phyloP scores from a whole-genome alignment of 2,797 vertebrate genomes.

The Gambelia wislizenii region DNA sequence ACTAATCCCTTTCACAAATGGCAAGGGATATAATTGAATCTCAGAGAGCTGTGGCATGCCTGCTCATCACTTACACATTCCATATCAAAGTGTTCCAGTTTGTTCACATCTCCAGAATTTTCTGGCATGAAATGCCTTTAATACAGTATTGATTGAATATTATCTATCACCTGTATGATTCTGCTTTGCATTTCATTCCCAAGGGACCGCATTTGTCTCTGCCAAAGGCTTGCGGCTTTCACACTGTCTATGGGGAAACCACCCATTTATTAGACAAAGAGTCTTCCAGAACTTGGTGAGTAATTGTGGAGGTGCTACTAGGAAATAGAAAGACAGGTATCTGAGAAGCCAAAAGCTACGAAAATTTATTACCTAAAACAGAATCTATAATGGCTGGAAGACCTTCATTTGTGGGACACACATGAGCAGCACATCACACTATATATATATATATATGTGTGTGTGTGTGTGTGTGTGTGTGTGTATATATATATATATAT shows the following conservation, averaged over 20 bases:
- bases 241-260: constrained; percentile 34
- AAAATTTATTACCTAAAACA: neutral
- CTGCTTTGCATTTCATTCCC: constrained; percentile 64
- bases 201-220: constrained; percentile 68
- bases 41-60: constrained; percentile 50
- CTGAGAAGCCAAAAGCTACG: neutral
- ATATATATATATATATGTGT: too few relatives aligned
- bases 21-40: constrained; percentile 59
- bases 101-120: constrained; percentile 58
- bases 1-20: constrained; percentile 52
- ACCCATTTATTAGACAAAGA: constrained; percentile 29
- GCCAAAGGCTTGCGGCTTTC: constrained; percentile 59
- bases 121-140: constrained; percentile 42
- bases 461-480: too few relatives aligned
- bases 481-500: too few relatives aligned
- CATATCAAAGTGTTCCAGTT: constrained; percentile 57
- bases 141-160: constrained; percentile 72
- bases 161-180: constrained; percentile 61
- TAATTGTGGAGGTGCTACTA: constrained; percentile 23
- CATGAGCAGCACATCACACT: too few relatives aligned
- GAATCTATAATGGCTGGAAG: neutral
- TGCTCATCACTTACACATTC: constrained; percentile 66
- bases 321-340: neutral
- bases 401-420: neutral
- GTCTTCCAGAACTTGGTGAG: constrained; percentile 34